These are phyloP conservation scores for Acheta domesticus DNA, from an alignment of 2,888 invertebrate genomes.

Conservation along the genomic window DNA sequence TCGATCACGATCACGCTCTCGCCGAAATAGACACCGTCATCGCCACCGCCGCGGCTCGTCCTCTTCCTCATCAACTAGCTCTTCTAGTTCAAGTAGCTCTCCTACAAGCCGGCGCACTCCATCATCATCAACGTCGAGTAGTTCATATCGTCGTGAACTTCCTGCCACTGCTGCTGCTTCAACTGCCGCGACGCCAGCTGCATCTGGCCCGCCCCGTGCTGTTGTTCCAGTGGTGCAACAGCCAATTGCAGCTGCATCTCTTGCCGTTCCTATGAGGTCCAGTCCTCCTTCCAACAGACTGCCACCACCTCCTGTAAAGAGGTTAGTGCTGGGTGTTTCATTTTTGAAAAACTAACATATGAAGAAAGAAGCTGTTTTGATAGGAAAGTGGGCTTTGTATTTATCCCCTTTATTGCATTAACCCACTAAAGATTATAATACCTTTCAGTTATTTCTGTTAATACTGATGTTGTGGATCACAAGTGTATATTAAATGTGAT, in stretches of 20 bases:
- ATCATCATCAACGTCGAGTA: not conserved
- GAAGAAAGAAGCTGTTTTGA: no score
- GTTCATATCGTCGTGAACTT: not conserved
- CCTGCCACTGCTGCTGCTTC: not conserved
- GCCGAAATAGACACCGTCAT: not conserved
- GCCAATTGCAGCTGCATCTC: not conserved
- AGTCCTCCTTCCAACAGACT: constrained; percentile 30
- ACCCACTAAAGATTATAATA: no score
- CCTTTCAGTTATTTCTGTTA: no score
- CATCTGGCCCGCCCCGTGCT: not conserved
- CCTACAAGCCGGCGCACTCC: constrained; percentile 22
- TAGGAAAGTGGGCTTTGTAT: no score
- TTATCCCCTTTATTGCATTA: no score
- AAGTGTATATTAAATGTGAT: no score
- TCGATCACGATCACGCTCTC: constrained; percentile 29
- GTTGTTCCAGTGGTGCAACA: not conserved
- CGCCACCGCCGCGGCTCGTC: not conserved
- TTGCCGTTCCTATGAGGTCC: not conserved
- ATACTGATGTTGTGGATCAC: no score
- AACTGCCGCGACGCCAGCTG: no score
- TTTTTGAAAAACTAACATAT: no score
- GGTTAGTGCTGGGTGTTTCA: constrained; percentile 19
- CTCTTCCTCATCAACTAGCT: constrained; percentile 23
- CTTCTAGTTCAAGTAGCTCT: constrained; percentile 21
- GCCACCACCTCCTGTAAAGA: constrained; percentile 40